phyloP scores from a whole-genome alignment of 2,797 vertebrate genomes.

The Molossus molossus region DNA sequence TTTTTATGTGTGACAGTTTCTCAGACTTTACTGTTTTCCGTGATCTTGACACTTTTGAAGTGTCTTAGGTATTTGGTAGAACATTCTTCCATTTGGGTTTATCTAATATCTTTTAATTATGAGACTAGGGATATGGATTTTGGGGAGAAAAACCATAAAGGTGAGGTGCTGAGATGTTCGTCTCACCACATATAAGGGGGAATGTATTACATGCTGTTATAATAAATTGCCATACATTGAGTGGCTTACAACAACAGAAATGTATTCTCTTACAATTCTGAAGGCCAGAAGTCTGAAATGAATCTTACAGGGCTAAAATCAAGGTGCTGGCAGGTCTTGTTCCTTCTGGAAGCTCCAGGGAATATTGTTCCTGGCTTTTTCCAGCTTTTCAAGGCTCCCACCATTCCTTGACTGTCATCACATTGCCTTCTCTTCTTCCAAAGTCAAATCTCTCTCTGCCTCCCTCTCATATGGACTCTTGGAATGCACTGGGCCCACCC shows the following conservation, averaged over 20 bases:
- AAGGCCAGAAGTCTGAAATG: constrained; percentile 45
- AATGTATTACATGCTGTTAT: constrained; percentile 25
- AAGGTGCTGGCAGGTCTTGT: neutral
- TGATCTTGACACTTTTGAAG: constrained; percentile 33
- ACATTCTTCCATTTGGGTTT: neutral
- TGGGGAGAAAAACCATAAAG: neutral
- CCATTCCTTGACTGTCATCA: neutral
- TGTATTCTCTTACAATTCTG: constrained; percentile 9
- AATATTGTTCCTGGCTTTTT: constrained; percentile 10
- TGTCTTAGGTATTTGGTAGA: constrained; percentile 26
- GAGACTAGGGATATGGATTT: neutral
- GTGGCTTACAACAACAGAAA: constrained; percentile 30
- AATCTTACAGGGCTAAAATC: constrained; percentile 21
- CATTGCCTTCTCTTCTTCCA: neutral
- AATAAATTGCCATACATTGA: constrained; percentile 33
- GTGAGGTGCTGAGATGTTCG: neutral
- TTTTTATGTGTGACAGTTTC: neutral
- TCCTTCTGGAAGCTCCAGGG: constrained; percentile 26
- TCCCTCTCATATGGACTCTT: neutral
- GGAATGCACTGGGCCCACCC: neutral
- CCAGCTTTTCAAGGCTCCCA: neutral
- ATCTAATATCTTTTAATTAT: constrained; percentile 17
- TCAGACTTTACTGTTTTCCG: neutral
- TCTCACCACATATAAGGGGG: neutral
- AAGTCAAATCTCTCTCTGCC: constrained; percentile 25